A percentile compares a stretch with the other conserved stretches of the same genome.
These are phyloP conservation scores for Bubo scandiacus DNA, from an alignment of 2,113 vertebrate species.

Conservation along the genomic window DNA sequence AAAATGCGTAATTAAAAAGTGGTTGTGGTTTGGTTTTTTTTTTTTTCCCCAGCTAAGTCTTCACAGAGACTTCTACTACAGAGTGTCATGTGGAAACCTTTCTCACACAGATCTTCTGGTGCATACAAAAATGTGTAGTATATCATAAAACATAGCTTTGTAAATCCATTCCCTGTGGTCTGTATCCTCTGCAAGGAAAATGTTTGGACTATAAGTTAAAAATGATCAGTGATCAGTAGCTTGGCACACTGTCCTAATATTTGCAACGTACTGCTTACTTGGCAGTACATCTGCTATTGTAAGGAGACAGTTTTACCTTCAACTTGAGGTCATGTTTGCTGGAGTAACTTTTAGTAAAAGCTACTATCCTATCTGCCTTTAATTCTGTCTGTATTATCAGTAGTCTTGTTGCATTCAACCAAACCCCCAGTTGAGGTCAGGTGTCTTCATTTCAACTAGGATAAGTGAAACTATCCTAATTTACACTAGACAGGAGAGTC, in stretches of 20 bases:
- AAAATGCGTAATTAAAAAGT: background rate
- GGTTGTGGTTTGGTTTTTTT: background rate
- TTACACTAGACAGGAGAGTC: background rate
- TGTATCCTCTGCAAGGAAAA: background rate
- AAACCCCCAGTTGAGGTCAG: background rate
- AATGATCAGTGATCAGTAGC: constrained; percentile 6
- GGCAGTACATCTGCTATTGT: background rate
- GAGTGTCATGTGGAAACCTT: background rate
- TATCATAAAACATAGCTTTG: background rate
- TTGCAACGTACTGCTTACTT: background rate
- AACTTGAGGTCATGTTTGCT: background rate
- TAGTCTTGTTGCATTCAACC: background rate
- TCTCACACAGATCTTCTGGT: background rate
- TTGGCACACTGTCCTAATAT: background rate
- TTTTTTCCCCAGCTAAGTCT: background rate
- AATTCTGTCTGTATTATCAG: background rate
- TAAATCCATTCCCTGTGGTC: background rate
- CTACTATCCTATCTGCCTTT: background rate
- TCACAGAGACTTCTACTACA: background rate
- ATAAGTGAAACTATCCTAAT: background rate
- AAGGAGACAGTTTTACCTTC: background rate
- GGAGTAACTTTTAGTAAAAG: background rate
- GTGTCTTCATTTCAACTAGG: background rate
- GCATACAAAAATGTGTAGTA: background rate
- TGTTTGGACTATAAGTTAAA: background rate